Conservation (phyloP, 1,140 invertebrate species). For the Apis laboriosa region DNA sequence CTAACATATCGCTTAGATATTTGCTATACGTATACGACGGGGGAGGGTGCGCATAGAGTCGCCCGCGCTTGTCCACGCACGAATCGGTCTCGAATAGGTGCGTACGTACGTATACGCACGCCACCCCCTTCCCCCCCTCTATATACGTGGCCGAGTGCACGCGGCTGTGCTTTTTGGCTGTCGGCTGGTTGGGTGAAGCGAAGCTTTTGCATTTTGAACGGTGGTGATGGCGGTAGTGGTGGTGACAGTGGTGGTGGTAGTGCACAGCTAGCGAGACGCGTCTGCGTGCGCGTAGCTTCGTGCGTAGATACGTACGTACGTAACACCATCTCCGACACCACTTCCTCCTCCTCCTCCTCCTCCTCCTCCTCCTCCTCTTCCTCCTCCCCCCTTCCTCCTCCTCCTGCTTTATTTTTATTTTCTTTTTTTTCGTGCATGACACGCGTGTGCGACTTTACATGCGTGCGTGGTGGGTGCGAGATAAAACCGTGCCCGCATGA, state of each 20-base stretch:
- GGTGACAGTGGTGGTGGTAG: too few relatives aligned
- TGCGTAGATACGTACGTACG: conserved; percentile 17
- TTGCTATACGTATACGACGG: too few relatives aligned
- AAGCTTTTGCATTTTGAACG: too few relatives aligned
- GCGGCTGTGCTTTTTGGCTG: too few relatives aligned
- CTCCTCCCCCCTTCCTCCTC: neutral
- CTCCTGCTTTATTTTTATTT: neutral
- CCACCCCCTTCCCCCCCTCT: too few relatives aligned
- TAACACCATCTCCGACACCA: conserved; percentile 33
- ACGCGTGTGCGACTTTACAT: conserved; percentile 46
- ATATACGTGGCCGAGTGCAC: too few relatives aligned
- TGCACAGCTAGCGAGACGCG: too few relatives aligned
- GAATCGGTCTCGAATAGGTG: neutral
- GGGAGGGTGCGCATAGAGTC: conserved; percentile 28
- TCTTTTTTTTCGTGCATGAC: conserved; percentile 7
- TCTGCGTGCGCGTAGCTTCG: neutral
- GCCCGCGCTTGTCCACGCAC: conserved; percentile 28
- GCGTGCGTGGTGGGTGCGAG: conserved; percentile 66
- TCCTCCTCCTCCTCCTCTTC: too few relatives aligned
- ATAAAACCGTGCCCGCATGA: conserved; percentile 53
- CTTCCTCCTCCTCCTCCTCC: neutral
- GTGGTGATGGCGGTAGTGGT: too few relatives aligned
- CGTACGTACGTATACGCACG: neutral
- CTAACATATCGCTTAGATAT: too few relatives aligned
- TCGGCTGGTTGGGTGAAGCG: too few relatives aligned